Evolutionary conservation across 2,797 vertebrate genomes (phyloP).

Genomic region (Anisognathus igniventris): DNA sequence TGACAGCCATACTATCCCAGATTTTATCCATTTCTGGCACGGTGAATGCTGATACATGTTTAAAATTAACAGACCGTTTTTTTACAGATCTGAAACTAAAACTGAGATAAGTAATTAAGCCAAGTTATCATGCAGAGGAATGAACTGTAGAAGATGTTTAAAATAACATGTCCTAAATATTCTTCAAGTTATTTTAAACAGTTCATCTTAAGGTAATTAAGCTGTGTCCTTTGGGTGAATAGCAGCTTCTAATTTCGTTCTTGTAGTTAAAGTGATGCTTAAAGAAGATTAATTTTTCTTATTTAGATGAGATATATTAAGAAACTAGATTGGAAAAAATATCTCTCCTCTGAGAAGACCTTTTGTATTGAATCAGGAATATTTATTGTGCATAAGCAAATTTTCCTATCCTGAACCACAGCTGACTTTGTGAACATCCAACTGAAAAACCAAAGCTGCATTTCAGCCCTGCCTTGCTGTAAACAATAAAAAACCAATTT

Average conservation of each 20-base stretch:
- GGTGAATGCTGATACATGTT: neutral
- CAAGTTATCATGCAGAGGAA: slow-evolving; percentile 14
- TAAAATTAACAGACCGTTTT: neutral
- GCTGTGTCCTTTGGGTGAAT: neutral
- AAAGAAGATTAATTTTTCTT: neutral
- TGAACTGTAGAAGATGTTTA: slow-evolving; percentile 4
- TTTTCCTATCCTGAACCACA: neutral
- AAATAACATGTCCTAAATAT: slow-evolving; percentile 37
- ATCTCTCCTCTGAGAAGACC: neutral
- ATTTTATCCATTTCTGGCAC: slow-evolving; percentile 2
- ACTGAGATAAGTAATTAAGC: slow-evolving; percentile 43
- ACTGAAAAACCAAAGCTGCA: neutral
- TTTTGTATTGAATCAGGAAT: neutral
- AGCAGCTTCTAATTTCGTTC: neutral
- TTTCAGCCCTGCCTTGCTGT: neutral
- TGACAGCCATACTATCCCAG: neutral
- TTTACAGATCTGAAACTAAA: slow-evolving; percentile 16
- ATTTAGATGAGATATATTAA: neutral
- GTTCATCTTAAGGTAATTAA: slow-evolving; percentile 44
- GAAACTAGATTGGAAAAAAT: neutral
- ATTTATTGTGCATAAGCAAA: neutral
- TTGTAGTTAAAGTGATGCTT: neutral
- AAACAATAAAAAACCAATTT: neutral
- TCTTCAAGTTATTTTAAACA: slow-evolving; percentile 1
- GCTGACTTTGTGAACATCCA: neutral